These are phyloP conservation scores for Eremophila alpestris DNA, from an alignment of 2,797 vertebrate genomes.

Conservation along the genomic window DNA sequence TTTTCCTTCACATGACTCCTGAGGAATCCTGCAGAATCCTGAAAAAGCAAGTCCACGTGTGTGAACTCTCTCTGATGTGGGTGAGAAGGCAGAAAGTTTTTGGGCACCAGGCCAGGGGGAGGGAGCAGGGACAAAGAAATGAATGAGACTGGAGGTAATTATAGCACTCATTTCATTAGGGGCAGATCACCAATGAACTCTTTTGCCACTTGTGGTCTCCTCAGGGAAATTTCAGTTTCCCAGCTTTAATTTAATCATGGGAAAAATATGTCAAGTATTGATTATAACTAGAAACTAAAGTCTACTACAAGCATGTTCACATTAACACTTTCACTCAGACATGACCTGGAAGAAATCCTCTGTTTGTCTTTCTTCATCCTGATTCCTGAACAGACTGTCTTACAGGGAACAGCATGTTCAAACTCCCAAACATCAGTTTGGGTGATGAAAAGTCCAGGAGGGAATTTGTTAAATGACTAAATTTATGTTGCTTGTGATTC, in stretches of 20 bases:
- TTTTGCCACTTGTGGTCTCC: slow-evolving; percentile 9
- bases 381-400: slow-evolving; percentile 6
- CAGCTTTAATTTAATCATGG: slow-evolving; percentile 39
- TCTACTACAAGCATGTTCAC: slow-evolving; percentile 6
- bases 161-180: slow-evolving; percentile 49
- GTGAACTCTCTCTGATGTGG: background rate
- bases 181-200: slow-evolving; percentile 25
- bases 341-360: slow-evolving; percentile 39
- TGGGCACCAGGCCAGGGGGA: background rate
- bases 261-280: slow-evolving; percentile 32
- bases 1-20: background rate
- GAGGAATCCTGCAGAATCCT: background rate
- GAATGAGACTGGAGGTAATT: background rate
- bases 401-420: background rate
- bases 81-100: background rate
- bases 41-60: background rate
- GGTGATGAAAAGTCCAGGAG: slow-evolving; percentile 34
- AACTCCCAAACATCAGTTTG: slow-evolving; percentile 21
- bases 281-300: slow-evolving; percentile 35
- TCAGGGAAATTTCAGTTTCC: slow-evolving; percentile 17
- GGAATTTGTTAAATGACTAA: slow-evolving; percentile 32
- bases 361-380: background rate
- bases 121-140: background rate
- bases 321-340: background rate
- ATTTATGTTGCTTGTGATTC: background rate